These are phyloP conservation scores for Tetraneura akinire DNA, from an alignment of 1,140 invertebrate genomes.

Conservation along the genomic window DNA sequence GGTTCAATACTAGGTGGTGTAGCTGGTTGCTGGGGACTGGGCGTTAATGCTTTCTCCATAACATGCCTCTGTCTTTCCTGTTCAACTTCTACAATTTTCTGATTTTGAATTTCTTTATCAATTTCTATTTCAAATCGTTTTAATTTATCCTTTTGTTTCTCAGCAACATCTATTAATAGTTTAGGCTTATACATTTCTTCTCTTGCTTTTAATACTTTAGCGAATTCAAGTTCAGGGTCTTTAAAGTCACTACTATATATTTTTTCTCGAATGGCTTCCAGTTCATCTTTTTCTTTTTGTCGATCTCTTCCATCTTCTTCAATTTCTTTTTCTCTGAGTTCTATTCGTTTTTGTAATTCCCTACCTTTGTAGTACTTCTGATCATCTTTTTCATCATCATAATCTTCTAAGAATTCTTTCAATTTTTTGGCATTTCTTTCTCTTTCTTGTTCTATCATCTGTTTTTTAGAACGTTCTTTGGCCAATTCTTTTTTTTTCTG, in stretches of 20 bases:
- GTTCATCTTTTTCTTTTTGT: conserved; percentile 86
- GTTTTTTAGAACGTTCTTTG: conserved; percentile 83
- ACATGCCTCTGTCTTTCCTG: conserved; percentile 42
- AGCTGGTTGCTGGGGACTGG: conserved; percentile 24
- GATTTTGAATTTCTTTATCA: conserved; percentile 58
- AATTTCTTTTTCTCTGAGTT: conserved; percentile 88
- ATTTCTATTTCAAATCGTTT: conserved; percentile 59
- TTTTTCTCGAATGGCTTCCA: conserved; percentile 83
- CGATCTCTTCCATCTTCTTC: conserved; percentile 88
- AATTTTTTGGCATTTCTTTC: conserved; percentile 88
- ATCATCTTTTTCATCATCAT: conserved; percentile 96
- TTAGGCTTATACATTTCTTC: conserved; percentile 84
- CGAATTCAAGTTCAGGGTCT: conserved; percentile 81
- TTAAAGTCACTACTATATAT: conserved; percentile 72
- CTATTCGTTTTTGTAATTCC: conserved; percentile 82
- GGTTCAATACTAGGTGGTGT: conserved; percentile 39
- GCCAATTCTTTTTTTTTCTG: conserved; percentile 91
- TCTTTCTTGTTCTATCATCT: conserved; percentile 79
- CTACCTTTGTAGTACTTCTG: conserved; percentile 94
- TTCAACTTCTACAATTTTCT: conserved; percentile 47
- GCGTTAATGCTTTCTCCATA: conserved; percentile 30
- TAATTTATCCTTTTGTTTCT: conserved; percentile 64
- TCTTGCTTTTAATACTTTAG: conserved; percentile 74
- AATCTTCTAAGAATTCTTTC: conserved; percentile 97
- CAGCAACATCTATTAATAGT: conserved; percentile 71